Conservation (phyloP, 2,888 invertebrate species). For the Cephus rjabovi region DNA sequence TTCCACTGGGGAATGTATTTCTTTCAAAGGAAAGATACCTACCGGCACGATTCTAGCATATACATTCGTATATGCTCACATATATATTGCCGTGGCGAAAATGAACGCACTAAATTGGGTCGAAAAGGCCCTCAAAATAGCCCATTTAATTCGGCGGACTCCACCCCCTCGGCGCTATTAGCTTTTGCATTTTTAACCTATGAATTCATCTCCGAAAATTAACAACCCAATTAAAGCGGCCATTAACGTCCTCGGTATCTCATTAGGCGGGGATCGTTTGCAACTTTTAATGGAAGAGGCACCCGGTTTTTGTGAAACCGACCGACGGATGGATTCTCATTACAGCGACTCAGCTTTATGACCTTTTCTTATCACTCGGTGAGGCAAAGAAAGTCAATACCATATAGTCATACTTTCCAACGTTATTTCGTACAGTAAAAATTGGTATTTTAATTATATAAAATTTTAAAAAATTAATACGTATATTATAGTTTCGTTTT, state of each 20-base stretch:
- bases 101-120: constrained; percentile 5
- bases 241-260: constrained; percentile 61
- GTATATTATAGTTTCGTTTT: not conserved
- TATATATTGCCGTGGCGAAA: not conserved
- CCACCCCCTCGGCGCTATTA: constrained; percentile 50
- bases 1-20: not conserved
- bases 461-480: not conserved
- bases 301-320: constrained; percentile 41
- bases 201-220: constrained; percentile 63
- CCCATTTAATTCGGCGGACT: constrained; percentile 50
- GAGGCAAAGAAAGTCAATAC: not conserved
- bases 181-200: constrained; percentile 59
- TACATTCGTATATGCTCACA: not conserved
- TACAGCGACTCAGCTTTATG: constrained; percentile 29
- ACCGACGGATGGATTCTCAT: constrained; percentile 34
- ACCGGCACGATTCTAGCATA: constrained; percentile 12
- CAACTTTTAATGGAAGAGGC: constrained; percentile 54
- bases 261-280: constrained; percentile 54
- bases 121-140: constrained; percentile 45
- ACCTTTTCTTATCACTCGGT: constrained; percentile 30
- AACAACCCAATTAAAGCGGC: constrained; percentile 62
- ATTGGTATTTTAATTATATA: not conserved
- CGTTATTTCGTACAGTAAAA: not conserved
- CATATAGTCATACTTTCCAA: not conserved
- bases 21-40: constrained; percentile 22